A percentile compares a stretch with the other conserved stretches of the same genome.
Conservation (phyloP, 2,113 vertebrate species). For the Pampusana beccarii region DNA sequence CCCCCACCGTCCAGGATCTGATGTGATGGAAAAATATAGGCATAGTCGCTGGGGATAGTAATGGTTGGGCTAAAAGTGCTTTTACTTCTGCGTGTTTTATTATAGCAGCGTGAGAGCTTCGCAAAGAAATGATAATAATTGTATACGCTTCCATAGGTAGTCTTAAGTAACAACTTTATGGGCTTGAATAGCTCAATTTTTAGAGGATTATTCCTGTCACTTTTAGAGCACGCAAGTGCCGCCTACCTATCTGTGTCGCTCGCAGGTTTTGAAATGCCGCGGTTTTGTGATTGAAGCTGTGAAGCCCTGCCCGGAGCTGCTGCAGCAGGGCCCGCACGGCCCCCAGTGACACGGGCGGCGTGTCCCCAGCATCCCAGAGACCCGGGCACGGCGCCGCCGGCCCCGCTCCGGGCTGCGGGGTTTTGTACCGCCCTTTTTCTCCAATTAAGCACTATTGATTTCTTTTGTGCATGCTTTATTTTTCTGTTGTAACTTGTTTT, state of each 20-base stretch:
- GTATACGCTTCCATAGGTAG: fast-evolving
- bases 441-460: background rate
- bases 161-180: background rate
- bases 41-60: constrained; percentile 24
- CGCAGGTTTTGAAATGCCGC: fast-evolving
- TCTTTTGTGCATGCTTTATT: background rate
- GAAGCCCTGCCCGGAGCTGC: background rate
- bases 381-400: background rate
- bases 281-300: background rate
- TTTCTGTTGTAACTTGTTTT: background rate
- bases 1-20: constrained; percentile 1
- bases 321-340: background rate
- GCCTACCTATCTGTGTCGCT: background rate
- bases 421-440: background rate
- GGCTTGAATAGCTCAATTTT: background rate
- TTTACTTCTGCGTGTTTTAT: background rate
- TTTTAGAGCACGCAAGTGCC: fast-evolving
- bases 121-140: background rate
- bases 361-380: background rate
- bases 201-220: background rate
- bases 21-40: constrained; percentile 49
- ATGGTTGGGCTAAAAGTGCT: background rate
- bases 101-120: background rate
- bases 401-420: background rate
- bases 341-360: background rate